Percentiles rank a stretch among this genome's conserved stretches.
phyloP scores from a whole-genome alignment of 2,797 vertebrate species.

The Melanogrammus aeglefinus region DNA sequence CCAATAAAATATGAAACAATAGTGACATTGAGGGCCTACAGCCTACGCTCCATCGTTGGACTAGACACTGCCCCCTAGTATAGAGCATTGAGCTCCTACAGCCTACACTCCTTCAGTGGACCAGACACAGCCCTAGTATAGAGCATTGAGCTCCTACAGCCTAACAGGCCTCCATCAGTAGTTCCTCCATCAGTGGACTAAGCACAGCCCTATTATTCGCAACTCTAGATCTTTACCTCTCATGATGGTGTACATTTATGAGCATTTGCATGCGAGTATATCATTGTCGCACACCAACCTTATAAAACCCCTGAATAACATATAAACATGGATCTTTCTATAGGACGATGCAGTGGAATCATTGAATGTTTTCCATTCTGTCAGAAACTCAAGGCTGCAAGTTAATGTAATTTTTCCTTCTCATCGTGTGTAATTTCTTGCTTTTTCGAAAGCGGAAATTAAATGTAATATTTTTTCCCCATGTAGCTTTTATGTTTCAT shows the following conservation, averaged over 20 bases:
- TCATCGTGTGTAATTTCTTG: neutral
- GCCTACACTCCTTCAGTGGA: no score
- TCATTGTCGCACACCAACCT: neutral
- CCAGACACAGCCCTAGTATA: no score
- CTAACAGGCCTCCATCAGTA: neutral
- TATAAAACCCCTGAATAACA: neutral
- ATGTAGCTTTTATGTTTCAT: conserved; percentile 48
- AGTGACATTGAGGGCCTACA: neutral
- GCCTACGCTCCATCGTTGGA: no score
- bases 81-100: no score
- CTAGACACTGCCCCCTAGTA: no score
- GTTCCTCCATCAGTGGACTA: no score
- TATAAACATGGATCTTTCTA: neutral
- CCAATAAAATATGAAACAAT: neutral
- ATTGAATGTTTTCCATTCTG: neutral
- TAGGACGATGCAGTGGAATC: neutral
- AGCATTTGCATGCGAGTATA: neutral
- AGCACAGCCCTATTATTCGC: neutral
- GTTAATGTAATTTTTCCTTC: neutral
- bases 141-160: neutral
- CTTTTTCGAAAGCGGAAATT: neutral
- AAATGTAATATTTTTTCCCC: conserved; percentile 16
- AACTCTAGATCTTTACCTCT: neutral
- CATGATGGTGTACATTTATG: neutral
- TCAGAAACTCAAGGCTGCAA: neutral